Conservation (phyloP, 1,140 invertebrate genomes). For the Linepithema humile region DNA sequence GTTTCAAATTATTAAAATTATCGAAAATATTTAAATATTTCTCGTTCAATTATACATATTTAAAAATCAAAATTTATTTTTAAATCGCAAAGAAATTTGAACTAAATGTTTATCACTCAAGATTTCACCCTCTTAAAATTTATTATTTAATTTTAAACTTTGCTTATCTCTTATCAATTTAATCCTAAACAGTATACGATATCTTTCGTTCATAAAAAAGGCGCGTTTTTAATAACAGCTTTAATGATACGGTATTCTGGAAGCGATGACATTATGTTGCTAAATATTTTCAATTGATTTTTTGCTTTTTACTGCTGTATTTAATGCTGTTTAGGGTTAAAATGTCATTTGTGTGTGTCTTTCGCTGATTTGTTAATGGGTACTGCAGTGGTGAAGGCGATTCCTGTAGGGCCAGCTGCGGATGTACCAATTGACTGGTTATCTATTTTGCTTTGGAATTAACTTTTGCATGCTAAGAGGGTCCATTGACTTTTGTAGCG, state of each 20-base stretch:
- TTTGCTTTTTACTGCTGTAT: background rate
- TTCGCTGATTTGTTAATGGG: slow-evolving; percentile 63
- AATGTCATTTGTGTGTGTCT: slow-evolving; percentile 65
- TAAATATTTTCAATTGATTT: slow-evolving; percentile 10
- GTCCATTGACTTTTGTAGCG: background rate
- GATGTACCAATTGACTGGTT: slow-evolving; percentile 79
- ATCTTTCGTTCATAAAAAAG: background rate
- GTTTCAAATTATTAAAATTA: background rate
- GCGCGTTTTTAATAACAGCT: too few species aligned
- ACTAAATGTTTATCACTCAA: background rate
- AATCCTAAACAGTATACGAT: slow-evolving; percentile 16
- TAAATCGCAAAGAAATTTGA: background rate
- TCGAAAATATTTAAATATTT: slow-evolving; percentile 16
- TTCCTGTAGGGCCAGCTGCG: slow-evolving; percentile 72
- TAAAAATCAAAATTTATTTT: background rate
- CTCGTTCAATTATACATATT: background rate
- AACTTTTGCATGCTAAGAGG: slow-evolving; percentile 70
- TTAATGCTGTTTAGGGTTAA: slow-evolving; percentile 31
- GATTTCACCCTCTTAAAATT: background rate
- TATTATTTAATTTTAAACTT: slow-evolving; percentile 2
- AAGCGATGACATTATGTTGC: background rate
- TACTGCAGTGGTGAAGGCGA: slow-evolving; percentile 70
- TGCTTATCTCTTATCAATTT: slow-evolving; percentile 29
- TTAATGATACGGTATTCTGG: background rate
- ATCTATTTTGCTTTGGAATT: slow-evolving; percentile 69